Evolutionary conservation across 2,797 vertebrate species (phyloP), one percentile per base, ranked within the genome.

Genomic region (Tapirus indicus): DNA sequence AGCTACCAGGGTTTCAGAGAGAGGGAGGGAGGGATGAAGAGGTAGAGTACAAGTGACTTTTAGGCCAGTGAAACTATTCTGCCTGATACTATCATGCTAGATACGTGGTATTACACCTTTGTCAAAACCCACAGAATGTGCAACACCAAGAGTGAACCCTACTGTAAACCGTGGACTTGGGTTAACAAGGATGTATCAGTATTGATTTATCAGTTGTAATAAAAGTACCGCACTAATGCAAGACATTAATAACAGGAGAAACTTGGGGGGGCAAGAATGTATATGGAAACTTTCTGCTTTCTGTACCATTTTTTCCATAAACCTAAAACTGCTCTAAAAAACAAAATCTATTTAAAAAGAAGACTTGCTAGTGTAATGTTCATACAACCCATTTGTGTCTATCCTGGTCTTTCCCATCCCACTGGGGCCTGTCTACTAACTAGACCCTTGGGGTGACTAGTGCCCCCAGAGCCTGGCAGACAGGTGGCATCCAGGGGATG

Each of bases 21-120:
- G 4, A 58, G 13, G 35, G 27, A 4, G 3, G 14, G 5, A 17
- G 6, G 4, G 68, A 6, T 0, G 7, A 20, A 7, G 3, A 35
- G 52, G 32, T 0, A 9, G 41, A 41, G 10, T 35, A 17, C 4
- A 32, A 68, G 29, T 38, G 25, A 35, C 14, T 9, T 68, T 17
- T 3, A 21, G 18, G 47, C 10, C 23, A 4, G 7, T 27, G 49
- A 29, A 25, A 17, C 86, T 17, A 4, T 14, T 58, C n/a, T 11
- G 20, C n/a, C 14, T 7, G 52, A 38, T 0, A 29, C 54, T 18
- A 2, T 20, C 0, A 29, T 13, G 25, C 32, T 12, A 14, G 64
- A 18, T 4, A 52, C 0, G 1, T 0, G 17, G 1, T 20, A 2
- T 2, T 1, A 4, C 1, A 5, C 23, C 2, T 47, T 13, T 20